Evolutionary conservation across 2,113 vertebrate species (phyloP), one percentile per base, ranked within the genome.

Genomic region (Bufo gargarizans): DNA sequence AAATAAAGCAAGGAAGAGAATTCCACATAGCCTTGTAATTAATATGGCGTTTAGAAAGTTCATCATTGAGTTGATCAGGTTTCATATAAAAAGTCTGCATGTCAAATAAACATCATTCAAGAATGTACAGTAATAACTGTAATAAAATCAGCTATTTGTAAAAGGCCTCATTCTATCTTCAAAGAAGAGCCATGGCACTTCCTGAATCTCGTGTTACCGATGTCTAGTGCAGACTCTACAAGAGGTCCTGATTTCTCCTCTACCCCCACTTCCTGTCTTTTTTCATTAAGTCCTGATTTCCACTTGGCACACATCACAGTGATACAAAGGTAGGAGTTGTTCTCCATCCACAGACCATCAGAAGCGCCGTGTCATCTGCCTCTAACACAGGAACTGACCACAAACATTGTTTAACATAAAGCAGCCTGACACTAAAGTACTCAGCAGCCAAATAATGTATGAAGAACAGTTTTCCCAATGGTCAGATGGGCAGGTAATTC

Each of bases 231-330:
- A 93, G 93, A 90, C 92, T 93, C 90, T 67, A 96, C 95, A 95
- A 95, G 94, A 93, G 91, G 94, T 94, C 93, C 93, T 94, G 93
- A 93, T 94, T 89, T 82, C 94, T 91, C 91, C 92, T 94, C 94
- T 91, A 93, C 95, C 95, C 93, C 95, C 94, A 91, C 94, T 97
- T 97, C 96, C 96, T 96, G 95, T 94, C 93, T 89, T 91, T 93
- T 91, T 96, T 95, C 93, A 94, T 96, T 96, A 96, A 94, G 93
- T 92, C 91, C 91, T 94, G 93, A 91, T 91, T 92, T 95, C 93
- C 91, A 93, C 92, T 93, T 93, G 93, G 93, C 93, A 94, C 90
- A 92, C 74, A 4, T 91, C 92, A 71, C 90, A 90, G 90, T 91
- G 89, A 84, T 93, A 96, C 95, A 97, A 96, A 96, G 96, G 94